Conservation (phyloP, 2,888 invertebrate species). For the Drosophila kuntzei region DNA sequence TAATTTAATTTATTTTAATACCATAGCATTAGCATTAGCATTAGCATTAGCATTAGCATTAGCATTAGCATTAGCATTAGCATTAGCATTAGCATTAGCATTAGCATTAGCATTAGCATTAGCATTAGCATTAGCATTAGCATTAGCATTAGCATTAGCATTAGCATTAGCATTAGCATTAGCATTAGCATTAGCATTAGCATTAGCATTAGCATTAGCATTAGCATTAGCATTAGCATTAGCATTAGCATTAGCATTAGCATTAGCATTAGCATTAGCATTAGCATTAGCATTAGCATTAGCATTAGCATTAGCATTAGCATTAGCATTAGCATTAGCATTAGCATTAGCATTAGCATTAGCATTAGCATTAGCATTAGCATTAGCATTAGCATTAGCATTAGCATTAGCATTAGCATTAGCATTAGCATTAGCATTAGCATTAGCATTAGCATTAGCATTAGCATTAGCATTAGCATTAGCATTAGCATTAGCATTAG, state of each 20-base stretch:
- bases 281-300: not conserved
- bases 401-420: conserved; percentile 3
- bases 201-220: too few species aligned
- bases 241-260: not conserved
- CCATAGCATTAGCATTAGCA: too few species aligned
- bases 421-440: conserved; percentile 4
- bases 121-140: not conserved
- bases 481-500: not conserved
- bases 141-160: not conserved
- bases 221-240: too few species aligned
- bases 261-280: not conserved
- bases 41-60: too few species aligned
- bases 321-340: not conserved
- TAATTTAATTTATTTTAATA: too few species aligned
- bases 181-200: too few species aligned
- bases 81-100: too few species aligned
- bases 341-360: conserved; percentile 9
- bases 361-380: conserved; percentile 16
- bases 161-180: too few species aligned
- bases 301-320: conserved; percentile 3
- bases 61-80: too few species aligned
- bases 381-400: not conserved
- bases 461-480: not conserved
- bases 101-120: too few species aligned
- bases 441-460: conserved; percentile 3